These are phyloP conservation scores for Cecidostiba fungosa DNA, from an alignment of 2,888 invertebrate genomes.

Conservation along the genomic window DNA sequence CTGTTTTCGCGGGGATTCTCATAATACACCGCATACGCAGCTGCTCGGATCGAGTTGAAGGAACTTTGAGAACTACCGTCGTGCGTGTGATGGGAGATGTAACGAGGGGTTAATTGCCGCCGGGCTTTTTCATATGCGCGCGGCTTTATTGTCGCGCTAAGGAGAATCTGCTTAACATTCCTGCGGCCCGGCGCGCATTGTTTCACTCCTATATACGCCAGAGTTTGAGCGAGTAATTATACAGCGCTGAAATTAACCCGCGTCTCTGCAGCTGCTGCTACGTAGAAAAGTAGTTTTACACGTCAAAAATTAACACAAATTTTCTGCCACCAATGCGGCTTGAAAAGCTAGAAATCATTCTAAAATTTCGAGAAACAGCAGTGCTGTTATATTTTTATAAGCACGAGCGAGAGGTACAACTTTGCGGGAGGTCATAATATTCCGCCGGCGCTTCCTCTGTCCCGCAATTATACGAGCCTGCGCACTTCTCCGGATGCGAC, in stretches of 20 bases:
- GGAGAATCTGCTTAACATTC: conserved; percentile 53
- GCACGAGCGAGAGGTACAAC: no score
- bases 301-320: no score
- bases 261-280: not conserved
- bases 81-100: not conserved
- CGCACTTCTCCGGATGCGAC: conserved; percentile 30
- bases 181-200: conserved; percentile 12
- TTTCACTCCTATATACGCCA: conserved; percentile 7
- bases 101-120: conserved; percentile 38
- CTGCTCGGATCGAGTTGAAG: conserved; percentile 30
- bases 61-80: conserved; percentile 41
- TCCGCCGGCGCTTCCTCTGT: conserved; percentile 28
- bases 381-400: no score
- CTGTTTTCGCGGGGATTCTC: not conserved
- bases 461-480: not conserved
- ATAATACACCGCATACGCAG: no score
- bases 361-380: not conserved
- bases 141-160: conserved; percentile 49
- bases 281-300: not conserved
- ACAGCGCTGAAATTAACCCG: conserved; percentile 29
- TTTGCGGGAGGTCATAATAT: no score
- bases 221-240: conserved; percentile 32
- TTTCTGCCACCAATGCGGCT: no score
- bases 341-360: not conserved
- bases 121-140: not conserved